Base-by-base conservation (phyloP, 2,797 vertebrate genomes). In the Melanotaenia parkinsoni region DNA sequence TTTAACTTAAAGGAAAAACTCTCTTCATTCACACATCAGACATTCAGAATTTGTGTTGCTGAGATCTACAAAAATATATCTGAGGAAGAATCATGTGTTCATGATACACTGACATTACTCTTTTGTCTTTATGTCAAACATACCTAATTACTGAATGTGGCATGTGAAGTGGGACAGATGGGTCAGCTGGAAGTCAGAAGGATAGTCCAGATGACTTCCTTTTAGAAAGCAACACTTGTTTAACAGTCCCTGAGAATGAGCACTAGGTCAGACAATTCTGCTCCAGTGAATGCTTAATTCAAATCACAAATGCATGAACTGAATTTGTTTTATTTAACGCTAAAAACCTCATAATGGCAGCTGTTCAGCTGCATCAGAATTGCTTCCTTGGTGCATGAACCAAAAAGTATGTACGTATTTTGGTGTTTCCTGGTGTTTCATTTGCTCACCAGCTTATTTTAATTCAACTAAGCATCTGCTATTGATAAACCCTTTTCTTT, bases 81-180 rank as follows among this genome's bases (percentile, higher is more conserved):
- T 37, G 13, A 67, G 45, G 13, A 20, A 2, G 20, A 30, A 45
- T 4, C 38, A 18, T 30, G 16, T 20, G 13, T 24, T 9, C 30
- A 10, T 8, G 5, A 11, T 30, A 12, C 20, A 20, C 13, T 45
- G 13, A 45, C 3, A 20, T 2, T 56, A 3, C 24, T 47, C 14
- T 70, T 78, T 14, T 58, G 2, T 57, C 16, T 22, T 12, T 58
- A 24, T 69, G 66, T 58, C 45, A 12, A 32, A 50, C 33, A 58
- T 63, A 53, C 5, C 33, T 67, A 76, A 58, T 78, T 63, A 62
- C 60, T 77, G 43, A 68, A 14, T 64, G 73, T 72, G 51, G 33
- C 43, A 38, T 83, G 70, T 82, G 56, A 67, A 58, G 76, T 69
- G 62, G 67, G 78, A 78, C 79, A 72, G 61, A 77, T 71, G 69